Evolutionary conservation across 2,888 invertebrate species (phyloP).

Genomic region (Timandra comae): DNA sequence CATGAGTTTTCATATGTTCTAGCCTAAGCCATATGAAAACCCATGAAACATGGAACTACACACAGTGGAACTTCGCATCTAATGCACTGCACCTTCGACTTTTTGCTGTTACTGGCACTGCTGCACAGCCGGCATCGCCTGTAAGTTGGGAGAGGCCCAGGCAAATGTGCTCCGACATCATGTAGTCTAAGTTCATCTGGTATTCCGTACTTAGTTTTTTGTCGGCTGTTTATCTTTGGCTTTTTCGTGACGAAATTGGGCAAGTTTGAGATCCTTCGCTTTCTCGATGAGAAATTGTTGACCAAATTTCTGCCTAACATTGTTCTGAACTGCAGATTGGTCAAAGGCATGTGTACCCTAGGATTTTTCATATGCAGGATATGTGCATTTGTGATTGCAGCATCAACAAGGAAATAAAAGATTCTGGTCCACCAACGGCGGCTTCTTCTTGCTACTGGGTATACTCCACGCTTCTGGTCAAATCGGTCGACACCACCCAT

Average conservation of each 20-base stretch:
- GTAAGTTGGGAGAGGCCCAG: constrained; percentile 25
- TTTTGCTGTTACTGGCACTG: constrained; percentile 8
- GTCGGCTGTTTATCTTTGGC: constrained; percentile 6
- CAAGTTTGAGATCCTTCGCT: constrained; percentile 8
- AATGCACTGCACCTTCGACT: constrained; percentile 4
- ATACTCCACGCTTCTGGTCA: too few relatives aligned
- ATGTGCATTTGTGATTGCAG: too few relatives aligned
- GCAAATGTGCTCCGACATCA: constrained; percentile 29
- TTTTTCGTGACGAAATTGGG: constrained; percentile 6
- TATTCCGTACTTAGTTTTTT: constrained; percentile 18
- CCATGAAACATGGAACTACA: constrained; percentile 3
- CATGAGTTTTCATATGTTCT: too few relatives aligned
- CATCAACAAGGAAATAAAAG: too few relatives aligned
- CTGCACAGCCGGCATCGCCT: constrained; percentile 29
- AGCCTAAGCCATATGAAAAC: too few relatives aligned
- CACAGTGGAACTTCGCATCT: constrained; percentile 2
- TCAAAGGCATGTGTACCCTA: too few relatives aligned
- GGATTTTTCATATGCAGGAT: too few relatives aligned
- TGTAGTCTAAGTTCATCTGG: constrained; percentile 28
- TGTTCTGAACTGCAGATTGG: constrained; percentile 5
- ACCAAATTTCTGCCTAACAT: constrained; percentile 5
- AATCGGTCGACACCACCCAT: too few relatives aligned
- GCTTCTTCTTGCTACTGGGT: too few relatives aligned
- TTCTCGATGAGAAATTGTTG: constrained; percentile 6
- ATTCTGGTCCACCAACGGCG: too few relatives aligned